phyloP scores from a whole-genome alignment of 2,888 invertebrate species.

The Heteromurus nitidus region DNA sequence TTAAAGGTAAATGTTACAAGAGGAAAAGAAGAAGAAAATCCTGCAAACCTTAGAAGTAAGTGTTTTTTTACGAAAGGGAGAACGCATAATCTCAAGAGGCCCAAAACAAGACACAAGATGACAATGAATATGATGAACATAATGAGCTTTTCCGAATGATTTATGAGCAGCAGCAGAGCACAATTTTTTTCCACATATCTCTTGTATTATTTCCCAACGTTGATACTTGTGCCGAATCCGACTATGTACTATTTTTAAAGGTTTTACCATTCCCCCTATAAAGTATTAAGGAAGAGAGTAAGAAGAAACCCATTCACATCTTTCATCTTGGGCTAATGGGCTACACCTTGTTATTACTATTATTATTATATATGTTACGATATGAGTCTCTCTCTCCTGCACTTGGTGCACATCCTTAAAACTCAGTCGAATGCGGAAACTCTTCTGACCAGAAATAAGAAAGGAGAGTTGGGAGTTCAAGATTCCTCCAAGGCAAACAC shows the following conservation, averaged over 20 bases:
- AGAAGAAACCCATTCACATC: background rate
- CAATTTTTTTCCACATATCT: slow-evolving; percentile 22
- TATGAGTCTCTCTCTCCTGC: slow-evolving; percentile 16
- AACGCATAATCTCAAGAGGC: slow-evolving; percentile 58
- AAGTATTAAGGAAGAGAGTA: background rate
- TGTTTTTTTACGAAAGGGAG: slow-evolving; percentile 53
- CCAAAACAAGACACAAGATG: slow-evolving; percentile 65
- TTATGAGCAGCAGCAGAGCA: slow-evolving; percentile 53
- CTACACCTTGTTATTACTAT: slow-evolving; percentile 30
- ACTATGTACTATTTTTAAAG: too few species aligned
- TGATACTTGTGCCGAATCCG: too few species aligned
- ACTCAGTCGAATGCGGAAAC: too few species aligned
- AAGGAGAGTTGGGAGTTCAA: too few species aligned
- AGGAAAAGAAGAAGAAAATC: slow-evolving; percentile 39
- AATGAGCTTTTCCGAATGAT: slow-evolving; percentile 67
- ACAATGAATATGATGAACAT: slow-evolving; percentile 66
- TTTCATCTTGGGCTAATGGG: slow-evolving; percentile 34
- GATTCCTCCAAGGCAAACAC: too few species aligned
- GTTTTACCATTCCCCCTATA: background rate
- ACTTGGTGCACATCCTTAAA: too few species aligned
- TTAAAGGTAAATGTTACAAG: slow-evolving; percentile 49
- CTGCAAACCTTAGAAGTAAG: slow-evolving; percentile 40
- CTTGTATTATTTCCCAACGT: slow-evolving; percentile 9
- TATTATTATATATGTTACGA: slow-evolving; percentile 14
- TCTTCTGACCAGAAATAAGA: too few species aligned